Evolutionary conservation across 2,113 vertebrate species (phyloP).

Genomic region (Indicator indicator): DNA sequence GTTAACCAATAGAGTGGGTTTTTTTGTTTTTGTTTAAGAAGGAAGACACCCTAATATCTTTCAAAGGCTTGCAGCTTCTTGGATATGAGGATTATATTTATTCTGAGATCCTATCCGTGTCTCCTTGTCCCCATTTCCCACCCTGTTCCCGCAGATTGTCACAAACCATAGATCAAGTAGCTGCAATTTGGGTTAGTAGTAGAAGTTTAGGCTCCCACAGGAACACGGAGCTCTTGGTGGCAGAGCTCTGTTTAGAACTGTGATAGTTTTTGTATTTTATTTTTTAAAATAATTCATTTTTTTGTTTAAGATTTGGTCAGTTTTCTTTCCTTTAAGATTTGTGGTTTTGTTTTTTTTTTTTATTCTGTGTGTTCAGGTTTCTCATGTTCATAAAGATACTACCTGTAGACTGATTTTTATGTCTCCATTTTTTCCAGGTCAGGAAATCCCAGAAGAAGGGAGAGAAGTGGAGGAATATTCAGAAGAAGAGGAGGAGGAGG

Average conservation of each 20-base stretch:
- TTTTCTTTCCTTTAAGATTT: neutral
- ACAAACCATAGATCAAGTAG: neutral
- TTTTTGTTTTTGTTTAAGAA: neutral
- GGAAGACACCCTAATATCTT: neutral
- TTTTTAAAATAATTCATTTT: neutral
- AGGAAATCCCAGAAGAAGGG: slow-evolving; percentile 94
- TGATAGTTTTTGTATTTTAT: neutral
- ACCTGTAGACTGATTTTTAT: rapidly evolving
- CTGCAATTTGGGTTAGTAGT: neutral
- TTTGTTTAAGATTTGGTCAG: neutral
- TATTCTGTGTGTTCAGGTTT: neutral
- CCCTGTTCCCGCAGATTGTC: neutral
- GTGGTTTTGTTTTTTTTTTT: neutral
- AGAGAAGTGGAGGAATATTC: slow-evolving; percentile 88
- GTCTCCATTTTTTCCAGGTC: slow-evolving; percentile 80
- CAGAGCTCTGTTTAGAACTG: neutral
- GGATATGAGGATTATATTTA: neutral
- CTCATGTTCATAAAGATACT: neutral
- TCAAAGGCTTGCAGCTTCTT: neutral
- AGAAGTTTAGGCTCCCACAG: neutral
- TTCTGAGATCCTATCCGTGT: neutral
- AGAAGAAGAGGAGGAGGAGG: slow-evolving; percentile 83
- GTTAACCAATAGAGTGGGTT: neutral
- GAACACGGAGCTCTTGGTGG: neutral
- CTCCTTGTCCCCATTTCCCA: neutral